Percentiles rank a stretch among this genome's conserved stretches.
Conservation (phyloP, 2,113 vertebrate species). For the Cyphomyrus plagiostoma region DNA sequence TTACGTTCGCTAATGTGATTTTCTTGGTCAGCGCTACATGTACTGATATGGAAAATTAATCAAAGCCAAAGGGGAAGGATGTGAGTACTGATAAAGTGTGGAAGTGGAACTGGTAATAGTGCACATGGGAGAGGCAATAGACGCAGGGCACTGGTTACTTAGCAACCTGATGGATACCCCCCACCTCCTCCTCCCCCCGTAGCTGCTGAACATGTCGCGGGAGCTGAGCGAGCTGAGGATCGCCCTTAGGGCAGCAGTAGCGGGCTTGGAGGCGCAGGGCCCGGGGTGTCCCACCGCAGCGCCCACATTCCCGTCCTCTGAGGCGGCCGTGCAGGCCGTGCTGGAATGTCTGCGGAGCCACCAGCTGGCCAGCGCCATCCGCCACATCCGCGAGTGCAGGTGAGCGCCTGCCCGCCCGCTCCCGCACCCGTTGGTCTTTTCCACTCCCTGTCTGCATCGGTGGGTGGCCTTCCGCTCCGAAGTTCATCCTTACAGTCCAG, state of each 20-base stretch:
- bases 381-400: constrained; percentile 94
- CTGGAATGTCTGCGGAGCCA: constrained; percentile 90
- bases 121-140: background rate
- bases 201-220: constrained; percentile 96
- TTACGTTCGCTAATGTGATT: background rate
- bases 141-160: background rate
- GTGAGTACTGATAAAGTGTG: background rate
- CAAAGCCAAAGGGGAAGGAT: background rate
- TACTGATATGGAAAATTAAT: background rate
- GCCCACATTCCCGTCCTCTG: constrained; percentile 75
- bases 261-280: constrained; percentile 70
- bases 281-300: constrained; percentile 58
- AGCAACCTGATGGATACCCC: background rate
- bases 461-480: background rate
- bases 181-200: background rate
- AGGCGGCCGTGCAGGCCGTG: constrained; percentile 90
- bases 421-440: background rate
- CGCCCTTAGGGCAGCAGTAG: constrained; percentile 81
- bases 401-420: constrained; percentile 38
- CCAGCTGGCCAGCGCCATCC: constrained; percentile 81
- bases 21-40: background rate
- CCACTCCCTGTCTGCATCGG: background rate
- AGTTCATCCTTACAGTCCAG: background rate
- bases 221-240: constrained; percentile 88
- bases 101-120: background rate